Evolutionary conservation across 2,113 vertebrate species (phyloP).

Genomic region (Noturus placidus): DNA sequence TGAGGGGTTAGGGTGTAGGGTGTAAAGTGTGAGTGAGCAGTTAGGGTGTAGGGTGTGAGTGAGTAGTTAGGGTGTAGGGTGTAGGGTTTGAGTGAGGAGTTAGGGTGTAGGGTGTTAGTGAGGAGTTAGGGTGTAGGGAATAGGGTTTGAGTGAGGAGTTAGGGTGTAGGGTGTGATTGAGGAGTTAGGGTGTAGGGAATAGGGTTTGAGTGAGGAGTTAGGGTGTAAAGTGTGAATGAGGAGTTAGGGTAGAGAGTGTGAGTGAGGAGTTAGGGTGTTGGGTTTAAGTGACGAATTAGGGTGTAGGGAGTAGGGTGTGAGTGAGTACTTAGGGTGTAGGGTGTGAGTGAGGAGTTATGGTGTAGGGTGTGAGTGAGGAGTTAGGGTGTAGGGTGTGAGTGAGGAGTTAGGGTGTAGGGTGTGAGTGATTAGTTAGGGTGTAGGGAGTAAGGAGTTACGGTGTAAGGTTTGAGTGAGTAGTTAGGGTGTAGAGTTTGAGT

Average conservation of each 20-base stretch:
- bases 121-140: too few species aligned
- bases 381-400: slow-evolving; percentile 23
- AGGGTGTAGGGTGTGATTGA: too few species aligned
- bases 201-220: neutral
- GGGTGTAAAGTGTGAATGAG: neutral
- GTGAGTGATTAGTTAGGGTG: neutral
- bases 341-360: neutral
- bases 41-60: neutral
- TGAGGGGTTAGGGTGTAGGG: neutral
- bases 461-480: neutral
- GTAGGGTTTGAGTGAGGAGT: neutral
- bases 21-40: neutral
- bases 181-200: too few species aligned
- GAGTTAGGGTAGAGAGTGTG: neutral
- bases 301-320: neutral
- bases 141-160: too few species aligned
- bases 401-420: neutral
- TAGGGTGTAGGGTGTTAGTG: too few species aligned
- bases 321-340: neutral
- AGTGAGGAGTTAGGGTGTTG: too few species aligned
- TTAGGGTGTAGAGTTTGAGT: neutral
- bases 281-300: neutral
- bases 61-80: neutral
- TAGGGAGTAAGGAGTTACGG: neutral
- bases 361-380: slow-evolving; percentile 12